A percentile compares a stretch with the other conserved stretches of the same genome.
These are phyloP conservation scores for Hylia prasina DNA, from an alignment of 2,113 vertebrate genomes.

Conservation along the genomic window DNA sequence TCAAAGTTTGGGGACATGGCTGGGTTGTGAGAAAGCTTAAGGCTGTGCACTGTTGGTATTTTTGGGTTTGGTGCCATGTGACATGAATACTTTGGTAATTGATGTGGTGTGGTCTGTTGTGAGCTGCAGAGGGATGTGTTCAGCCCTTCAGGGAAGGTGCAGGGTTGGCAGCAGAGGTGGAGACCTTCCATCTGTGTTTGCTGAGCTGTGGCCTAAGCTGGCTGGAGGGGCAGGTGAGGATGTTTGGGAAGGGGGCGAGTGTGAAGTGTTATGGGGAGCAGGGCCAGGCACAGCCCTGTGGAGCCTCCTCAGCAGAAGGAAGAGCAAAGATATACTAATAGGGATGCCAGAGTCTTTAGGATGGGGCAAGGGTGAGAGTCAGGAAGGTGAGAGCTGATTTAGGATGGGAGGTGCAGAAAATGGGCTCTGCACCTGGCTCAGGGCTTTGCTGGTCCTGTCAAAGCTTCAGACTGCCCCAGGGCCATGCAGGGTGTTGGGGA, in stretches of 20 bases:
- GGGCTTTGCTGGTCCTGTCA: neutral
- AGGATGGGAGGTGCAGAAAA: neutral
- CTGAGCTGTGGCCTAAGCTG: neutral
- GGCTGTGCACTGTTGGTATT: neutral
- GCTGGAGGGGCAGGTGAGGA: neutral
- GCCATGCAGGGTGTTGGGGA: neutral
- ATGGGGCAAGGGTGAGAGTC: neutral
- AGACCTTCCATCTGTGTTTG: accelerated
- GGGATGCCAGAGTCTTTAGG: neutral
- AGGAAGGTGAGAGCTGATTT: neutral
- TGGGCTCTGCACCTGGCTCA: accelerated
- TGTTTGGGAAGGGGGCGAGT: accelerated
- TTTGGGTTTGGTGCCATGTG: neutral
- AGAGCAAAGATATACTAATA: neutral
- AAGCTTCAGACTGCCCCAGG: neutral
- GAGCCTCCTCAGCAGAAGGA: neutral
- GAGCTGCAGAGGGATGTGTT: neutral
- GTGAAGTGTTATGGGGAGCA: accelerated
- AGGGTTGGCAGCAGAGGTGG: neutral
- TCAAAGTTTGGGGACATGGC: neutral
- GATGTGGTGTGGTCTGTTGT: accelerated
- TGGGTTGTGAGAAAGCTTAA: neutral
- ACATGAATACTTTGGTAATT: neutral
- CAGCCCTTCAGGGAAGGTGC: neutral
- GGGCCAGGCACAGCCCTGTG: neutral